phyloP scores from a whole-genome alignment of 2,113 vertebrate genomes.

The Isichthys henryi region DNA sequence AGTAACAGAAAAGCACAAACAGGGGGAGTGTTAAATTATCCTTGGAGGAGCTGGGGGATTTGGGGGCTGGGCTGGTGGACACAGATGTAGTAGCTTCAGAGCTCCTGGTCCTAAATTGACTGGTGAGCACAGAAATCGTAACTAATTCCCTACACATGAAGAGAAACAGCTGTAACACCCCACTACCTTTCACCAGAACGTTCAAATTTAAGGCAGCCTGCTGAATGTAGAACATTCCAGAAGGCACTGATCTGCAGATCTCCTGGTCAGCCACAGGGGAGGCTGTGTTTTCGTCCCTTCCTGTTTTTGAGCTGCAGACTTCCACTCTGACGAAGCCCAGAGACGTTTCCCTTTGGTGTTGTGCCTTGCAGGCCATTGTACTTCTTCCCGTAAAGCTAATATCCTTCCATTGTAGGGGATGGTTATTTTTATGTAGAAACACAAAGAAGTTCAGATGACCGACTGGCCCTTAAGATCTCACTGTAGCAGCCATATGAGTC shows the following conservation, averaged over 20 bases:
- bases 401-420: conserved; percentile 31
- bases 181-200: not conserved
- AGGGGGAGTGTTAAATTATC: not conserved
- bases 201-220: not conserved
- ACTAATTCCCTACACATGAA: not conserved
- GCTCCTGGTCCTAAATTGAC: not conserved
- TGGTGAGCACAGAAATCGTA: not conserved
- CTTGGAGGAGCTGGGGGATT: not conserved
- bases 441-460: not conserved
- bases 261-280: not conserved
- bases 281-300: not conserved
- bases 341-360: conserved; percentile 2
- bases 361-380: conserved; percentile 13
- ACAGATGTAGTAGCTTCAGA: not conserved
- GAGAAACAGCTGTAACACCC: not conserved
- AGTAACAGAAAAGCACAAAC: not conserved
- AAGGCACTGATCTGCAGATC: not conserved
- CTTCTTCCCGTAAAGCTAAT: not conserved
- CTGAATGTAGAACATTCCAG: not conserved
- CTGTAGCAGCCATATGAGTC: not conserved
- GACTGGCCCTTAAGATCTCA: not conserved
- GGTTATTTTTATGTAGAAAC: conserved; percentile 13
- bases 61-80: not conserved
- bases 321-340: conserved; percentile 14
- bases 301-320: conserved; percentile 19